These are phyloP conservation scores for Philaenus spumarius DNA, from an alignment of 1,140 invertebrate genomes.

Conservation along the genomic window DNA sequence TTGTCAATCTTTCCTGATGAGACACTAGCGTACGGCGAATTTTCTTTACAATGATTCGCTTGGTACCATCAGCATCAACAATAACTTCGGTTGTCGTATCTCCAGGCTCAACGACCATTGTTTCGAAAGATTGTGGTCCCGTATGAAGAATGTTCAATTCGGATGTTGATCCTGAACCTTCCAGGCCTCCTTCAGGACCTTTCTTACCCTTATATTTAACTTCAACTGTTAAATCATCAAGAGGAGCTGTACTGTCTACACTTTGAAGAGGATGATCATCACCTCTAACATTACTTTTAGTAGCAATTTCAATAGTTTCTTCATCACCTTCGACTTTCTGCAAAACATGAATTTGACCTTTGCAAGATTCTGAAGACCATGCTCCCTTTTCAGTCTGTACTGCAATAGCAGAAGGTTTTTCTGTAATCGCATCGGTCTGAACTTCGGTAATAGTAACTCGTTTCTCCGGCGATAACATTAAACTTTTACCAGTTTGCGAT, in stretches of 20 bases:
- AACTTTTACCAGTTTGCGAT: constrained; percentile 25
- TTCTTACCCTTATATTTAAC: constrained; percentile 57
- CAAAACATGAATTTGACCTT: constrained; percentile 50
- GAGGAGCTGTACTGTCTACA: constrained; percentile 15
- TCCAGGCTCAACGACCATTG: constrained; percentile 66
- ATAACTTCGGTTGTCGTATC: constrained; percentile 70
- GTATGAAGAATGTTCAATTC: constrained; percentile 57
- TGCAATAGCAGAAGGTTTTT: constrained; percentile 13
- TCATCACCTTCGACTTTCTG: constrained; percentile 59
- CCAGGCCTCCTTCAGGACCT: constrained; percentile 34
- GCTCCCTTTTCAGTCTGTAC: constrained; percentile 13
- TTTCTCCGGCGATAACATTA: constrained; percentile 9
- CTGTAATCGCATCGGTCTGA: constrained; percentile 9
- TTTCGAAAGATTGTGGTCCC: constrained; percentile 68
- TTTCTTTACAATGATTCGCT: constrained; percentile 68
- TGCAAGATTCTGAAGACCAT: neutral
- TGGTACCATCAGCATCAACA: constrained; percentile 71
- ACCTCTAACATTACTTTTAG: constrained; percentile 44
- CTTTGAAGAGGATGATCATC: neutral
- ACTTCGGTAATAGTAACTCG: constrained; percentile 7
- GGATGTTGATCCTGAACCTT: constrained; percentile 41
- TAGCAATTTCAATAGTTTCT: constrained; percentile 71
- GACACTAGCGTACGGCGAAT: constrained; percentile 42
- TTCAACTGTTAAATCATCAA: constrained; percentile 54
- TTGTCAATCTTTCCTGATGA: constrained; percentile 37